Base-by-base conservation (phyloP, 2,797 vertebrate species). In the Prionace glauca region DNA sequence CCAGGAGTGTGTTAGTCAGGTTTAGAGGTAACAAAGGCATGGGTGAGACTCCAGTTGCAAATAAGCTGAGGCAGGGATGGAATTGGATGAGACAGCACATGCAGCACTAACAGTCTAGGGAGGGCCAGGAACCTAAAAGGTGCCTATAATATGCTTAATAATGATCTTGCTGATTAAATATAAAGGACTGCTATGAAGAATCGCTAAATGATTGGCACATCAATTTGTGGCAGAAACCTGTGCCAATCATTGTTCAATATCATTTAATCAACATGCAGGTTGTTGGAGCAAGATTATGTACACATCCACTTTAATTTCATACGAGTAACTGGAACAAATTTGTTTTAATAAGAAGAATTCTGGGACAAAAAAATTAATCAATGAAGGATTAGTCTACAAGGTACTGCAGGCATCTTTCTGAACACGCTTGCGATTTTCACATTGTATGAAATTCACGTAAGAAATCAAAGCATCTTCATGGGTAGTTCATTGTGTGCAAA, bases 291-390 rank as follows among this genome's bases (percentile, higher is more conserved):
- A 67, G 8, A 94, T 94, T 94, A 56, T 71, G 67, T n/a, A 18
- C 41, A 94, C 93, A 16, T 50, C 14, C 50, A 94, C 93, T 94
- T 74, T 20, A 24, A 94, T 94, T 32, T 74, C 69, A 94, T 74
- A 50, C 93, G 74, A 94, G 24, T 74, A 56, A 94, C 24, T 50
- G 16, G 71, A 94, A 74, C 71, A 94, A 74, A 94, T 74, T 69
- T 72, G 69, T 45, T 74, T 94, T 71, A 94, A 74, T 94, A 74
- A 29, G 26, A 74, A 94, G 45, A 94, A 95, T 50, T 95, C 69
- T 74, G 12, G 12, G 32, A 36, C 90, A 92, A 67, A 92, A 8
- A 62, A 20, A 22, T n/a, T 72, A 94, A 74, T 74, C 69, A 50
- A 95, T 50, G 71, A 74, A 74, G 71, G 71, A 56, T n/a, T 45